These are phyloP conservation scores for Gallinago undulata DNA, from an alignment of 2,113 vertebrate genomes.

Conservation along the genomic window DNA sequence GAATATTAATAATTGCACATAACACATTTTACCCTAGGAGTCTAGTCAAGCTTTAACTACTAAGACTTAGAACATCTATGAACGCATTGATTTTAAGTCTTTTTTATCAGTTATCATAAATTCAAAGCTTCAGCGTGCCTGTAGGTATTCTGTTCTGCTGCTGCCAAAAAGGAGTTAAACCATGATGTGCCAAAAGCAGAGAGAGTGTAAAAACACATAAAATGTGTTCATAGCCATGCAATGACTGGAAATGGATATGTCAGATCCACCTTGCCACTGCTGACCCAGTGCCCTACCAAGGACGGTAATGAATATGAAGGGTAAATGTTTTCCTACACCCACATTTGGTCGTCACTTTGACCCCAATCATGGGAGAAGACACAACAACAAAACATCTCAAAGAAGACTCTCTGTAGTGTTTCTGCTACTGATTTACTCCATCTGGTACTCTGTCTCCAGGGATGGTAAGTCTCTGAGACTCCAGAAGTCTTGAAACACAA, in stretches of 20 bases:
- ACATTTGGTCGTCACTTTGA: neutral
- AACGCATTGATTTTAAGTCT: neutral
- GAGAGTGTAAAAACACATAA: neutral
- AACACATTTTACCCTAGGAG: neutral
- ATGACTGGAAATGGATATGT: accelerated
- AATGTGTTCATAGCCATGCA: neutral
- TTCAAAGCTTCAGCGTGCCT: neutral
- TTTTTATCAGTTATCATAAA: neutral
- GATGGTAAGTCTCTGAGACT: neutral
- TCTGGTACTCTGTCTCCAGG: neutral
- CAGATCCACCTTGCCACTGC: neutral
- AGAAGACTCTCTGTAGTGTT: neutral
- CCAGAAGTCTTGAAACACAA: neutral
- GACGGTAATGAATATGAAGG: neutral
- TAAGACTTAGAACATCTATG: neutral
- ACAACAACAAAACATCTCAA: neutral
- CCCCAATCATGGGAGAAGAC: neutral
- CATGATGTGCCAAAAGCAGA: neutral
- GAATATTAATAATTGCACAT: neutral
- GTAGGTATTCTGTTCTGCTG: neutral
- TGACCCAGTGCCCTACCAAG: neutral
- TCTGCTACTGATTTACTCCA: conserved; percentile 18
- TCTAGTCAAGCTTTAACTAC: neutral
- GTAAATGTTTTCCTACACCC: neutral
- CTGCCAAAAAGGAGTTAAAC: neutral